phyloP scores from a whole-genome alignment of 2,797 vertebrate species.

The Cyclura pinguis region DNA sequence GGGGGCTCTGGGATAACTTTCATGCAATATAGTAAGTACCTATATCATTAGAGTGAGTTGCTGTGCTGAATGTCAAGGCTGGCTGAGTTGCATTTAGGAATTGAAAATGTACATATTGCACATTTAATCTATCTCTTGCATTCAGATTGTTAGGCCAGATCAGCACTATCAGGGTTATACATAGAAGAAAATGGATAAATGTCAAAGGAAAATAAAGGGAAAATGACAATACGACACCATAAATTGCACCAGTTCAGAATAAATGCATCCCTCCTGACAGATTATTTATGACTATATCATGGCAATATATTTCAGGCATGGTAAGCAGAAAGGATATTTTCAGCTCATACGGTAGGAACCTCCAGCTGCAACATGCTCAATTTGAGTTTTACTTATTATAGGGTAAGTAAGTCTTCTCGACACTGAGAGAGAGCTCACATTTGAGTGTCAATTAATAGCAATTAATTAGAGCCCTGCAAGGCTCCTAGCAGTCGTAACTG shows the following conservation, averaged over 20 bases:
- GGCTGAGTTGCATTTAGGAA: not conserved
- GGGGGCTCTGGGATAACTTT: constrained; percentile 61
- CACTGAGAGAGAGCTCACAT: not conserved
- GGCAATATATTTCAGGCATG: constrained; percentile 44
- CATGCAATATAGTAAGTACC: constrained; percentile 21
- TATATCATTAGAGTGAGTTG: constrained; percentile 31
- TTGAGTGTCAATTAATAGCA: too few species aligned
- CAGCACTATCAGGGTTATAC: constrained; percentile 24
- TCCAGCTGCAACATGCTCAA: not conserved
- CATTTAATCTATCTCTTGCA: constrained; percentile 24
- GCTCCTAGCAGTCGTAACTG: not conserved
- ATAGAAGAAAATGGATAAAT: constrained; percentile 50
- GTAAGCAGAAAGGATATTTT: constrained; percentile 39
- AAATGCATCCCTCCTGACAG: constrained; percentile 55
- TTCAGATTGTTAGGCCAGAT: constrained; percentile 39
- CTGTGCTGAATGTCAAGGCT: constrained; percentile 45
- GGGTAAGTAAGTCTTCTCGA: not conserved
- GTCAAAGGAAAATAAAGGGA: constrained; percentile 47
- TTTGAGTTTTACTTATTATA: not conserved
- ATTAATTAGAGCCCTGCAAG: too few species aligned
- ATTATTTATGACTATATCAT: constrained; percentile 55
- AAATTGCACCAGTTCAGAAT: constrained; percentile 53
- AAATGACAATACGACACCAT: constrained; percentile 52
- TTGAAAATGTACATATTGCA: not conserved
- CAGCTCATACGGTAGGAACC: not conserved